A percentile compares a stretch with the other conserved stretches of the same genome.
phyloP scores from a whole-genome alignment of 1,140 invertebrate genomes.

The Drosophila watanabei region DNA sequence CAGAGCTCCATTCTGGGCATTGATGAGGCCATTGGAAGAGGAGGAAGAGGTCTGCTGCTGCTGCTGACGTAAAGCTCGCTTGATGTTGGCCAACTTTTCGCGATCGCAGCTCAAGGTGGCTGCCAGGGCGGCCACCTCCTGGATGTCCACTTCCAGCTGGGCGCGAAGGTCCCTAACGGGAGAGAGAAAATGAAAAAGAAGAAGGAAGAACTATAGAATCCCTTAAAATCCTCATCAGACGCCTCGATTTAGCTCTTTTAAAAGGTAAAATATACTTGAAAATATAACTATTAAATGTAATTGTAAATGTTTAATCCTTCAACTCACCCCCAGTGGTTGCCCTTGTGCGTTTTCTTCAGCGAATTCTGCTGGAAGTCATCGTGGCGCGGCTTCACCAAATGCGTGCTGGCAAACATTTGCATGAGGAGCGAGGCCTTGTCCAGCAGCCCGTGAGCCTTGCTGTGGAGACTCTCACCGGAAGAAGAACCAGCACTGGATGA shows the following conservation, averaged over 20 bases:
- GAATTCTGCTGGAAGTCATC: conserved; percentile 91
- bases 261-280: neutral
- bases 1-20: conserved; percentile 85
- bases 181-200: no score
- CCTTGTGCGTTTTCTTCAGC: conserved; percentile 93
- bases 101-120: conserved; percentile 80
- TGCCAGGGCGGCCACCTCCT: conserved; percentile 79
- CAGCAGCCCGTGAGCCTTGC: conserved; percentile 88
- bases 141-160: conserved; percentile 92
- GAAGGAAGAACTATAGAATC: no score
- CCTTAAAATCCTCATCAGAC: neutral
- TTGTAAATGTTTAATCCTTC: fast-evolving
- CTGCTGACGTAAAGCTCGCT: conserved; percentile 67
- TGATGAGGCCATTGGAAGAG: neutral
- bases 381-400: conserved; percentile 89
- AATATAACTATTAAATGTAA: neutral
- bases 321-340: conserved; percentile 95
- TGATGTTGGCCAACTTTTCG: conserved; percentile 78
- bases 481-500: neutral
- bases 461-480: conserved; percentile 68
- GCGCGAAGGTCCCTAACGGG: no score
- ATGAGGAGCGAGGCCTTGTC: conserved; percentile 94
- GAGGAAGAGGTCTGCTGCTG: conserved; percentile 19
- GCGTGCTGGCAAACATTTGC: conserved; percentile 96
- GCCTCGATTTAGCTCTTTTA: neutral